Evolutionary conservation across 1,140 invertebrate species (phyloP), one percentile per base, ranked within the genome.

Genomic region (Spodoptera frugiperda): DNA sequence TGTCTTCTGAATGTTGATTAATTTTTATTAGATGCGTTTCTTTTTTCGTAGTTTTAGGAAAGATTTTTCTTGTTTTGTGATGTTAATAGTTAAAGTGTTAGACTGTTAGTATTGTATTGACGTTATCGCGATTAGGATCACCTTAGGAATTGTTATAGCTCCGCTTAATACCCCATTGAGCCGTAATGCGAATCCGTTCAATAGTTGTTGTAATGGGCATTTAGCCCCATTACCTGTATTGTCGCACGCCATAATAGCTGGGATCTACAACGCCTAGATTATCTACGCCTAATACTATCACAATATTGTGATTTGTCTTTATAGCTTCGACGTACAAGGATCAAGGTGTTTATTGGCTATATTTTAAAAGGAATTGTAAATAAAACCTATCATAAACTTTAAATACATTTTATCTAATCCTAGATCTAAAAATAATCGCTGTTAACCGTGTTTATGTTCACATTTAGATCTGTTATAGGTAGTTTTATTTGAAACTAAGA

Each of bases 201-300:
- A 63, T 63, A 63, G 59, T 63, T 63, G 59, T 44, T 15, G 59
- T 63, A 63, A 63, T 63, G 33, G 59, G 14, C 59, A 63, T 63
- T 63, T 63, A 63, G 44, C 33, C 33, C 59, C n/a, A 61, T 15
- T 44, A 33, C 2, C 33, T 63, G 59, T 63, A 63, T 63, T 63
- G 59, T 63, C 59, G 15, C 59, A 63, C 33, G 17, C 59, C 9
- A 15, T 63, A 63, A 63, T 63, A 33, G 59, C 33, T 63, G 59
- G 59, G 59, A 63, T 63, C 59, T 44, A 63, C 59, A 63, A 19
- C 33, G 33, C 59, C 59, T 63, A 44, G 59, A 44, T 63, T 39
- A 63, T 63, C 33, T 63, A 19, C 59, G n/a, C 5, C 59, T 63
- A 44, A 39, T 17, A 17, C 33, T 33, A 39, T 44, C 10, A n/a